Evolutionary conservation across 2,113 vertebrate species (phyloP), one percentile per base, ranked within the genome.

Genomic region (Spheniscus mendiculus): DNA sequence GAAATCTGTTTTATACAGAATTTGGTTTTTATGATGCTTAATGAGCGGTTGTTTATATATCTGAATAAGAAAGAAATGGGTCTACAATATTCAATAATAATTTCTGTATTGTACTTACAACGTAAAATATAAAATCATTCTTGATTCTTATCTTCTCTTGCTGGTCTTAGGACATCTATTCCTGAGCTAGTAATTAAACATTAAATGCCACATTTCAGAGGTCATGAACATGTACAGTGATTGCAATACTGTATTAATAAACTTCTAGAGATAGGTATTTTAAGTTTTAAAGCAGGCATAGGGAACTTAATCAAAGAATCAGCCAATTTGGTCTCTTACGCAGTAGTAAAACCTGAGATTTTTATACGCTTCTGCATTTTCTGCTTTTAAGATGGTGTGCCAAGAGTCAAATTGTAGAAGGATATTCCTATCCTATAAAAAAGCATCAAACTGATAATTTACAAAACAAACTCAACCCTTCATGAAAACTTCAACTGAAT

Each of bases 161-260:
- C n/a, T 38, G 49, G 34, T 88, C 53, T 79, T 80, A 56, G 40
- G 30, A 32, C 12, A 27, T 23, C 53, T 79, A 7, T 67, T 90
- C 36, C 44, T 66, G 47, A 63, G 29, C 34, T 86, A 34, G 27
- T 92, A 92, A 83, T 92, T 76, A 88, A 93, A 94, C 29, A 63
- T 63, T 78, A 88, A 92, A 83, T 67, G 36, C 44, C 34, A 76
- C 40, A 30, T 83, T 90, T 92, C 36, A 85, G 53, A 90, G 44
- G 56, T 88, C 23, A 27, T 59, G 71, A 79, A 67, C 49, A 53
- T 42, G 40, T 72, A 69, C 56, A 86, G 36, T 40, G 36, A 76
- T 76, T 86, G 40, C 83, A 90, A 27, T 72, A 29, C 25, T 63
- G 36, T 66, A 58, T 69, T 93, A 83, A 88, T 65, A 73, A 89